A percentile compares a stretch with the other conserved stretches of the same genome.
Evolutionary conservation across 2,113 vertebrate genomes (phyloP).

Genomic region (Leuciscus idus): DNA sequence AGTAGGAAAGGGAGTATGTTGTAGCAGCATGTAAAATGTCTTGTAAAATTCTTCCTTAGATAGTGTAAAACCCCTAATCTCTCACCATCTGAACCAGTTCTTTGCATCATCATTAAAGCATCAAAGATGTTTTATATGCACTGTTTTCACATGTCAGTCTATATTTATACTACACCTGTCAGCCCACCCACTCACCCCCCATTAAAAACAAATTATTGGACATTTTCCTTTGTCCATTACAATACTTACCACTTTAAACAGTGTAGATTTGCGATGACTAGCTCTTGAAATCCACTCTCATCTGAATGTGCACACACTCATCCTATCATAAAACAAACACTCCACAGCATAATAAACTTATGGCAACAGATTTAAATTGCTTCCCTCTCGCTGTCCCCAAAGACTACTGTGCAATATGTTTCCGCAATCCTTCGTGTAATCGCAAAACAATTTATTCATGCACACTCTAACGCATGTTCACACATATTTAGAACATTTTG

Average conservation of each 20-base stretch:
- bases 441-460: slow-evolving; percentile 7
- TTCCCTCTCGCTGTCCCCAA: slow-evolving; percentile 48
- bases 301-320: slow-evolving; percentile 45
- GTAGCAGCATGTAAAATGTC: background rate
- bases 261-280: slow-evolving; percentile 32
- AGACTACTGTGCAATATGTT: slow-evolving; percentile 33
- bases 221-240: slow-evolving; percentile 27
- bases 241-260: slow-evolving; percentile 30
- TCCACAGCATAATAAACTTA: slow-evolving; percentile 54
- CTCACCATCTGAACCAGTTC: background rate
- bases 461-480: slow-evolving; percentile 9
- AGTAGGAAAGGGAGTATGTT: background rate
- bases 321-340: slow-evolving; percentile 49
- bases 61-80: background rate
- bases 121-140: background rate
- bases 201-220: slow-evolving; percentile 29
- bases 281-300: slow-evolving; percentile 51
- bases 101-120: background rate
- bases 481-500: slow-evolving; percentile 9
- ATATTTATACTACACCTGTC: background rate
- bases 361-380: slow-evolving; percentile 54
- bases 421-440: slow-evolving; percentile 34
- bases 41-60: background rate
- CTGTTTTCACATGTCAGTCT: background rate
- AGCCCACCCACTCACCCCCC: slow-evolving; percentile 13